phyloP scores from a whole-genome alignment of 2,113 vertebrate species.

The Diadophis punctatus region DNA sequence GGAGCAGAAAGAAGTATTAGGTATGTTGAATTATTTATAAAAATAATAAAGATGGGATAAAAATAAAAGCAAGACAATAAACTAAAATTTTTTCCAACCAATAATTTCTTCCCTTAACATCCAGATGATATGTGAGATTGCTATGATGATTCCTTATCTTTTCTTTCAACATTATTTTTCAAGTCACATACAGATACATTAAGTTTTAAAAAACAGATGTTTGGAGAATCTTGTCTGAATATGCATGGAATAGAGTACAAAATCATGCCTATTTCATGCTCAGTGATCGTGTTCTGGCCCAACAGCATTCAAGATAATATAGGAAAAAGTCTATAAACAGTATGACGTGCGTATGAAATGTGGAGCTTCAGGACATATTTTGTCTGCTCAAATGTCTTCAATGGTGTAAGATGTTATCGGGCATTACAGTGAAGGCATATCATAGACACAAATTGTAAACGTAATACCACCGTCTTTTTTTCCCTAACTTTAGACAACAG shows the following conservation, averaged over 20 bases:
- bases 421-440: background rate
- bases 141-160: background rate
- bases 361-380: background rate
- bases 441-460: background rate
- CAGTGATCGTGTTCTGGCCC: too few species aligned
- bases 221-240: background rate
- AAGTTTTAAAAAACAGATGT: background rate
- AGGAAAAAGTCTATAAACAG: background rate
- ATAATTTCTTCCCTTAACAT: background rate
- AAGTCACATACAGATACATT: background rate
- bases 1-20: background rate
- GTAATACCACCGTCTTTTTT: background rate
- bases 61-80: background rate
- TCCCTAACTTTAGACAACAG: background rate
- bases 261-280: background rate
- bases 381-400: background rate
- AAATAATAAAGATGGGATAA: background rate
- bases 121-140: background rate
- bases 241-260: background rate
- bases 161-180: background rate
- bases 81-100: background rate
- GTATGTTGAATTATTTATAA: background rate
- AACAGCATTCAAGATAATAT: background rate
- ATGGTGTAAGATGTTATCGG: background rate
- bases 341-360: background rate